phyloP scores from a whole-genome alignment of 2,113 vertebrate species.

The Nipponia nippon region DNA sequence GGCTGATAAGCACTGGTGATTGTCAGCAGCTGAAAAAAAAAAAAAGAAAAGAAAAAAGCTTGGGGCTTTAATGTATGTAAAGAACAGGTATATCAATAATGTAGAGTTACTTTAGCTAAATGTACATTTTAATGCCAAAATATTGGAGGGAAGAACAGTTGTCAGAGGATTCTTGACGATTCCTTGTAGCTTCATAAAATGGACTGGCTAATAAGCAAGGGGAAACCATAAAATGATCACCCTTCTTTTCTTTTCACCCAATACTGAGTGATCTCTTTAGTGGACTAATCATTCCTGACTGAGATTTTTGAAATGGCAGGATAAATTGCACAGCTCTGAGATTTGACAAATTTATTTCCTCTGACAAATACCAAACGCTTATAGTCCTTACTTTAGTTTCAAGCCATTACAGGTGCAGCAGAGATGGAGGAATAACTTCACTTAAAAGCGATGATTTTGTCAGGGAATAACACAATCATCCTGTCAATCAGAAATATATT shows the following conservation, averaged over 20 bases:
- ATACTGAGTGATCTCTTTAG: not conserved
- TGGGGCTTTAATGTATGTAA: not conserved
- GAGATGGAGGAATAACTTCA: conserved; percentile 53
- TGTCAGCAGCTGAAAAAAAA: not conserved
- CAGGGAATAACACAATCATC: conserved; percentile 54
- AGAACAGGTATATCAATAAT: not conserved
- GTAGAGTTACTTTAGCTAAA: not conserved
- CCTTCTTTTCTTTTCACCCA: not conserved
- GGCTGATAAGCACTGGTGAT: not conserved
- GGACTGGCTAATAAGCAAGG: not conserved
- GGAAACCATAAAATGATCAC: not conserved
- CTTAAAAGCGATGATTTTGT: conserved; percentile 62
- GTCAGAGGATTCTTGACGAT: not conserved
- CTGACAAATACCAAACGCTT: conserved; percentile 63
- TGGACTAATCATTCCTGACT: not conserved
- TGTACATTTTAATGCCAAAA: not conserved
- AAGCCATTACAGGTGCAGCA: conserved; percentile 63
- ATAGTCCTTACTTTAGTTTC: conserved; percentile 61
- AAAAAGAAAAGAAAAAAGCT: not conserved
- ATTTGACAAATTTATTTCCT: conserved; percentile 65
- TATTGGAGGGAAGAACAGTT: not conserved
- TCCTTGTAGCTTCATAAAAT: not conserved
- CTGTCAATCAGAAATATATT: conserved; percentile 59
- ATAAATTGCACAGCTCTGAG: conserved; percentile 24
- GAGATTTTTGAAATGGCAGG: not conserved